A percentile compares a stretch with the other conserved stretches of the same genome.
Conservation (phyloP, 2,113 vertebrate species). For the Gambusia affinis region DNA sequence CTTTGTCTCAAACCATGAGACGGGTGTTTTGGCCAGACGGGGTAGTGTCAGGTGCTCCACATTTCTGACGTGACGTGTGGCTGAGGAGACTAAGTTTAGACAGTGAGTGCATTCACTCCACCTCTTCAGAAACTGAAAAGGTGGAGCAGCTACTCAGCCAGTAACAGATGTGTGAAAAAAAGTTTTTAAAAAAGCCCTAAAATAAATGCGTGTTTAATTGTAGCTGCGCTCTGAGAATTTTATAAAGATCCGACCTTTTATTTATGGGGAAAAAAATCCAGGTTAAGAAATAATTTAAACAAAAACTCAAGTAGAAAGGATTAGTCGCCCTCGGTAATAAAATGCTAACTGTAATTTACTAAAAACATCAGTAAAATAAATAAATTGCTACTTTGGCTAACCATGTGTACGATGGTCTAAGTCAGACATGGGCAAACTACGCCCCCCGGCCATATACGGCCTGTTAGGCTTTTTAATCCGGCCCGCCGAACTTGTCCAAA, state of each 20-base stretch:
- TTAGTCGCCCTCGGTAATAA: too few relatives aligned
- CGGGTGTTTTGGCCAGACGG: constrained; percentile 25
- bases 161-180: neutral
- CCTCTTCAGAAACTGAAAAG: constrained; percentile 58
- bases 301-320: too few relatives aligned
- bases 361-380: too few relatives aligned
- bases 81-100: constrained; percentile 76
- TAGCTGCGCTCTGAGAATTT: neutral
- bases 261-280: too few relatives aligned
- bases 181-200: neutral
- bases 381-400: too few relatives aligned
- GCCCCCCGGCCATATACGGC: too few relatives aligned
- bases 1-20: constrained; percentile 22
- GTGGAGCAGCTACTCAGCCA: constrained; percentile 50
- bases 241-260: neutral
- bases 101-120: constrained; percentile 61
- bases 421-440: too few relatives aligned
- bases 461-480: too few relatives aligned
- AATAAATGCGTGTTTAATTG: neutral
- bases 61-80: constrained; percentile 73
- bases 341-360: too few relatives aligned
- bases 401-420: too few relatives aligned
- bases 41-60: constrained; percentile 53
- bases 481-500: too few relatives aligned
- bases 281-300: too few relatives aligned